Percentiles rank a stretch among this genome's conserved stretches.
phyloP scores from a whole-genome alignment of 2,113 vertebrate species.

The Actenoides hombroni region DNA sequence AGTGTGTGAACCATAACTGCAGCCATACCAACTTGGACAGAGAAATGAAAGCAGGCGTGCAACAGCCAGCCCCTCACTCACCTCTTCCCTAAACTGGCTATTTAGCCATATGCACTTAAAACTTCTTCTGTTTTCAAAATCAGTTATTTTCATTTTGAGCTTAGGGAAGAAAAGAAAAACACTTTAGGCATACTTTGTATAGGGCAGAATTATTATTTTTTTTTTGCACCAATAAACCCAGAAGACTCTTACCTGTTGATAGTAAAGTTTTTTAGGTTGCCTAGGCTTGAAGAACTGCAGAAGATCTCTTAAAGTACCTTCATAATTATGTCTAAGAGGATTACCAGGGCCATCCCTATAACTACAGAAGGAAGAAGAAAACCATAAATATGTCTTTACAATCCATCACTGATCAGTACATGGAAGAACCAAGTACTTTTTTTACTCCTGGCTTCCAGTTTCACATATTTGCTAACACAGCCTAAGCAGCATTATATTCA shows the following conservation, averaged over 20 bases:
- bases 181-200: slow-evolving; percentile 27
- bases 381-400: not conserved
- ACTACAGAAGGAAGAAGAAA: slow-evolving; percentile 73
- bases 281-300: slow-evolving; percentile 99
- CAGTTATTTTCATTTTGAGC: slow-evolving; percentile 99
- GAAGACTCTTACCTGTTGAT: slow-evolving; percentile 89
- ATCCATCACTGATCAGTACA: not conserved
- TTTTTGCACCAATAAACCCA: not conserved
- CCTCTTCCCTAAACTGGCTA: slow-evolving; percentile 99
- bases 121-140: slow-evolving; percentile 99
- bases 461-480: not conserved
- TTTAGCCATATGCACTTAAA: slow-evolving; percentile 99
- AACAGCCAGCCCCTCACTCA: slow-evolving; percentile 57
- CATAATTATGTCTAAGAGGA: slow-evolving; percentile 99
- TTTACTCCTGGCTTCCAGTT: not conserved
- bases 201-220: not conserved
- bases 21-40: not conserved
- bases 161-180: slow-evolving; percentile 52
- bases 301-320: slow-evolving; percentile 97
- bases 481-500: not conserved
- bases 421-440: not conserved
- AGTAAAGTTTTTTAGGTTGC: slow-evolving; percentile 99
- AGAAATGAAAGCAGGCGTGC: not conserved
- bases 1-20: not conserved
- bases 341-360: slow-evolving; percentile 99